Evolutionary conservation across 1,140 invertebrate genomes (phyloP).

Genomic region (Brachionus paranguensis): DNA sequence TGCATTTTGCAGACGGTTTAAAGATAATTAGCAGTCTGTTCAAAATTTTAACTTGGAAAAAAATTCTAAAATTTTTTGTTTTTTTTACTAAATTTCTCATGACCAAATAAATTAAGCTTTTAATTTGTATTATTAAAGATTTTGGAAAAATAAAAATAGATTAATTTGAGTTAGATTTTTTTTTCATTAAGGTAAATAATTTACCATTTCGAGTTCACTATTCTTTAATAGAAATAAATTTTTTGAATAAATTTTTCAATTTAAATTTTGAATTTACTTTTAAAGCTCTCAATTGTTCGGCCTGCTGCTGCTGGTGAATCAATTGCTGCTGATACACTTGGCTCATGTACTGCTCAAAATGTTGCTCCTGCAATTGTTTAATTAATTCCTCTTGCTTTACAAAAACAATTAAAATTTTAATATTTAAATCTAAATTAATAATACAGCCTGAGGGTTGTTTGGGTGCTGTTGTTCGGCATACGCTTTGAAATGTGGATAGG

Average conservation of each 20-base stretch:
- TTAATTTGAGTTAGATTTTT: neutral
- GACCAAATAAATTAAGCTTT: neutral
- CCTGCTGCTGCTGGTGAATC: slow-evolving; percentile 39
- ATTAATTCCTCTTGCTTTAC: slow-evolving; percentile 80
- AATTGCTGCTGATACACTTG: slow-evolving; percentile 63
- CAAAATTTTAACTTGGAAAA: too few relatives aligned
- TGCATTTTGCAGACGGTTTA: too few relatives aligned
- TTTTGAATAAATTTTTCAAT: neutral
- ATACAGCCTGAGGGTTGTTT: neutral
- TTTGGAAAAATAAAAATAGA: neutral
- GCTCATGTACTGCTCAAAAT: slow-evolving; percentile 96
- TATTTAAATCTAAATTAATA: neutral
- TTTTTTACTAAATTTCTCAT: neutral
- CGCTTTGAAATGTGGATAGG: slow-evolving; percentile 38
- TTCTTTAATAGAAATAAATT: neutral
- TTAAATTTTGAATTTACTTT: slow-evolving; percentile 21
- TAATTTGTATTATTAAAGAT: neutral
- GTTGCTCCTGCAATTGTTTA: slow-evolving; percentile 86
- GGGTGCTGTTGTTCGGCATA: slow-evolving; percentile 40
- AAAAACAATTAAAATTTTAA: neutral
- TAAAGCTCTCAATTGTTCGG: slow-evolving; percentile 26
- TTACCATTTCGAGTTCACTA: neutral
- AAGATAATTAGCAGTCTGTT: too few relatives aligned
- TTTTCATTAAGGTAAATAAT: neutral
- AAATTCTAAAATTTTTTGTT: neutral